Conservation (phyloP, 53 echinoderm and acorn worm genomes). For the Antedon mediterranea region DNA sequence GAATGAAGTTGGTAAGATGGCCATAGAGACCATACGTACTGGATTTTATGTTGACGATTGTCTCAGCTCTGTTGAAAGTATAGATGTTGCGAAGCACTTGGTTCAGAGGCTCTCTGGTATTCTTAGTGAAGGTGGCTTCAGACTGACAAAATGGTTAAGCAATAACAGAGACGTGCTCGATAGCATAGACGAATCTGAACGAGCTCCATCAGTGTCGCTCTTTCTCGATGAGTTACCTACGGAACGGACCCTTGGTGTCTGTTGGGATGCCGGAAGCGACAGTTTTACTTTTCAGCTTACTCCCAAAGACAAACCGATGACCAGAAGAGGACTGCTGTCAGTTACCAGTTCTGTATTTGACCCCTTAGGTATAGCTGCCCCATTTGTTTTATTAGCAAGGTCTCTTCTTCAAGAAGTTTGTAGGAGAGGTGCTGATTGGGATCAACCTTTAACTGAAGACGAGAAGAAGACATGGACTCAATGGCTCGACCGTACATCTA, state of each 20-base stretch:
- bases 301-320: slow-evolving; percentile 14
- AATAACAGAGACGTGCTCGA: slow-evolving; percentile 6
- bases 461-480: slow-evolving; percentile 14
- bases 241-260: slow-evolving; percentile 21
- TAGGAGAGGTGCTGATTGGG: slow-evolving; percentile 30
- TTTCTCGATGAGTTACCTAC: slow-evolving; percentile 9
- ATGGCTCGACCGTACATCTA: slow-evolving; percentile 16
- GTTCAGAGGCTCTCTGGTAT: neutral
- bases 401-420: slow-evolving; percentile 28
- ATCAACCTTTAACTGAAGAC: slow-evolving; percentile 21
- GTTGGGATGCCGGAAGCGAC: slow-evolving; percentile 21
- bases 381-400: slow-evolving; percentile 28
- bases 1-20: neutral
- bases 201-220: slow-evolving; percentile 1
- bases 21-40: neutral
- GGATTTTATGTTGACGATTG: slow-evolving; percentile 18
- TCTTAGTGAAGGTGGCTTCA: slow-evolving; percentile 2
- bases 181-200: neutral
- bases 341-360: slow-evolving; percentile 31
- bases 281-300: slow-evolving; percentile 14
- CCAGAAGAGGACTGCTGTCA: slow-evolving; percentile 30
- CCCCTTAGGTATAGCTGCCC: slow-evolving; percentile 32
- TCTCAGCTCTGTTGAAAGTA: neutral
- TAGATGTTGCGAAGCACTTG: neutral
- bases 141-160: slow-evolving; percentile 8